These are phyloP conservation scores for Piscicola geometra DNA, from an alignment of 2,888 invertebrate genomes.

Conservation along the genomic window DNA sequence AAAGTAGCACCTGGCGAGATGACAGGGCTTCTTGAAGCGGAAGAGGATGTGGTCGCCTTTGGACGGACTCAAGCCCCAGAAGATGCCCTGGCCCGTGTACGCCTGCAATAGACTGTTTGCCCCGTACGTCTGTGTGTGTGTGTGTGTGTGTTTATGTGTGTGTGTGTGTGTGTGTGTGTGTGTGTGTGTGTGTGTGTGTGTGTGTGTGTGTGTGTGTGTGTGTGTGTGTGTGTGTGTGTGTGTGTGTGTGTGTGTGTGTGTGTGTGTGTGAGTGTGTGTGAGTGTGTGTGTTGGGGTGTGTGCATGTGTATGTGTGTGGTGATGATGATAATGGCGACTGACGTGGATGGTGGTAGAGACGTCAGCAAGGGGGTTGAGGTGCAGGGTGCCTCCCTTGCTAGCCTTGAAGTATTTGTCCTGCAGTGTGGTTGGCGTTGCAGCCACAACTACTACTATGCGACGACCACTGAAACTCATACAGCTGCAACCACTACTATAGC, in stretches of 20 bases:
- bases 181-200: not conserved
- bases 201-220: not conserved
- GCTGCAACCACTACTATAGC: too few relatives aligned
- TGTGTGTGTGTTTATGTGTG: constrained; percentile 59
- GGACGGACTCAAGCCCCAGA: constrained; percentile 83
- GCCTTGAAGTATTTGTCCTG: constrained; percentile 85
- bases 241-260: not conserved
- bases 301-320: too few relatives aligned
- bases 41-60: constrained; percentile 75
- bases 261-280: not conserved
- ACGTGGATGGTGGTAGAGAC: constrained; percentile 71
- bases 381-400: constrained; percentile 64
- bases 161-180: not conserved
- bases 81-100: constrained; percentile 79
- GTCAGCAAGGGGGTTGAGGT: constrained; percentile 54
- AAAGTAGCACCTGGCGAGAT: constrained; percentile 54
- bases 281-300: too few relatives aligned
- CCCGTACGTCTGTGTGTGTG: constrained; percentile 72
- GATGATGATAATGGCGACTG: too few relatives aligned
- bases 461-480: not conserved
- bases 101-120: constrained; percentile 74
- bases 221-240: not conserved
- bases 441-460: constrained; percentile 3
- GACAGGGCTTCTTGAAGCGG: constrained; percentile 70
- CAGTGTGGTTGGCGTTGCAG: too few relatives aligned